A percentile compares a stretch with the other conserved stretches of the same genome.
Conservation (phyloP, 2,797 vertebrate species). For the Microhierax caerulescens region DNA sequence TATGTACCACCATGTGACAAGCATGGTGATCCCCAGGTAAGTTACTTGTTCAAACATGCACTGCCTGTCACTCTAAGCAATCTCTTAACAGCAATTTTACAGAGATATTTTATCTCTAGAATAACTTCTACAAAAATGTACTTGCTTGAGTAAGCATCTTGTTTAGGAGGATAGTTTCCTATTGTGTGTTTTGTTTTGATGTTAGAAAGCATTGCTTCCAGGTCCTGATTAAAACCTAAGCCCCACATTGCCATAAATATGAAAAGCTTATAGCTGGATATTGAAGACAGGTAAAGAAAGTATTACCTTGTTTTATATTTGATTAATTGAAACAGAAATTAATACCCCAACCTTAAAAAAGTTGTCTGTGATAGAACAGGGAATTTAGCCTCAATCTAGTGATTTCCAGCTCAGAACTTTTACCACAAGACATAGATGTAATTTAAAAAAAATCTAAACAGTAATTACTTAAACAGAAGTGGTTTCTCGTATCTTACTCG, state of each 20-base stretch:
- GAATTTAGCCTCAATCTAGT: not conserved
- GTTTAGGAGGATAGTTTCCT: not conserved
- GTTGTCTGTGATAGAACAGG: not conserved
- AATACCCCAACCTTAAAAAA: not conserved
- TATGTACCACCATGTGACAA: not conserved
- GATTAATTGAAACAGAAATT: not conserved
- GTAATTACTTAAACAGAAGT: conserved; percentile 3
- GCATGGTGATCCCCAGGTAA: not conserved
- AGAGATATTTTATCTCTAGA: not conserved
- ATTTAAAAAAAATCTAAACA: not conserved
- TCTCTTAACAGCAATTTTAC: not conserved
- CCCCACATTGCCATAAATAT: not conserved
- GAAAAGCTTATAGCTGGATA: not conserved
- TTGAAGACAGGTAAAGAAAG: not conserved
- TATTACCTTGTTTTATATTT: not conserved
- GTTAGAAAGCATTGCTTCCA: not conserved
- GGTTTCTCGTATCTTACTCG: conserved; percentile 4
- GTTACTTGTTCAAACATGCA: not conserved
- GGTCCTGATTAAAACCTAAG: not conserved
- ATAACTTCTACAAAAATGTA: not conserved
- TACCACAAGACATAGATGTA: not conserved
- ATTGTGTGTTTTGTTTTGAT: not conserved
- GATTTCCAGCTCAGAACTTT: not conserved
- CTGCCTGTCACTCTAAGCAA: not conserved
- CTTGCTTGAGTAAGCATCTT: not conserved